Conservation (phyloP, 2,888 invertebrate species). For the Acanthosepion lycidas region DNA sequence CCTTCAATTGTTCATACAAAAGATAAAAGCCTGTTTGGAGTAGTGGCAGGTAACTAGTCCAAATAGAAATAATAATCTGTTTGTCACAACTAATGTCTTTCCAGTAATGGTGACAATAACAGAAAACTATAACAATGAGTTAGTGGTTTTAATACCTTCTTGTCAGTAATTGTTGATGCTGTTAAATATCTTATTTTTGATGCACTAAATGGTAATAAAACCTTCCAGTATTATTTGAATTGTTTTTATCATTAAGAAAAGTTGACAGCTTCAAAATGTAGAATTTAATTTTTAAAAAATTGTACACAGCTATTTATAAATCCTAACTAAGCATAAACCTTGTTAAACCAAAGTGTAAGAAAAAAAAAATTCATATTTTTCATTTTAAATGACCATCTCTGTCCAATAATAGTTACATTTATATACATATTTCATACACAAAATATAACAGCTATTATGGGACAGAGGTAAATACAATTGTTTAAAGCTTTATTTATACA, state of each 20-base stretch:
- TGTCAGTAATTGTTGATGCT: not conserved
- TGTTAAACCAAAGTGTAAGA: not conserved
- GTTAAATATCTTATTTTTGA: not conserved
- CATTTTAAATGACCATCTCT: not conserved
- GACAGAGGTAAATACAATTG: too few relatives aligned
- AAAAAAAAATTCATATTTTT: not conserved
- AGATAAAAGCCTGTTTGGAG: not conserved
- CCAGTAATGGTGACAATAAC: not conserved
- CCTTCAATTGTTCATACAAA: not conserved
- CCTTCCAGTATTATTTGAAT: not conserved
- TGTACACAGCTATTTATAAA: not conserved
- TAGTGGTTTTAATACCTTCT: not conserved
- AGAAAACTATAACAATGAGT: not conserved
- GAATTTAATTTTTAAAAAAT: not conserved
- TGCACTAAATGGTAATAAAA: not conserved
- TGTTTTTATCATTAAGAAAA: not conserved
- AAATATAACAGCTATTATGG: too few relatives aligned
- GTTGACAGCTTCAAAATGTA: not conserved
- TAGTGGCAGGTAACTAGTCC: not conserved
- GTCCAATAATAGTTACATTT: too few relatives aligned
- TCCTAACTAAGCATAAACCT: not conserved
- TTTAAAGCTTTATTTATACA: not conserved
- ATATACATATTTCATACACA: too few relatives aligned
- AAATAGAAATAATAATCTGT: not conserved
- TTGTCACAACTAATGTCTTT: slow-evolving; percentile 1